Percentiles rank a stretch among this genome's conserved stretches.
Evolutionary conservation across 2,888 invertebrate genomes (phyloP).

Genomic region (Brenthis daphne): DNA sequence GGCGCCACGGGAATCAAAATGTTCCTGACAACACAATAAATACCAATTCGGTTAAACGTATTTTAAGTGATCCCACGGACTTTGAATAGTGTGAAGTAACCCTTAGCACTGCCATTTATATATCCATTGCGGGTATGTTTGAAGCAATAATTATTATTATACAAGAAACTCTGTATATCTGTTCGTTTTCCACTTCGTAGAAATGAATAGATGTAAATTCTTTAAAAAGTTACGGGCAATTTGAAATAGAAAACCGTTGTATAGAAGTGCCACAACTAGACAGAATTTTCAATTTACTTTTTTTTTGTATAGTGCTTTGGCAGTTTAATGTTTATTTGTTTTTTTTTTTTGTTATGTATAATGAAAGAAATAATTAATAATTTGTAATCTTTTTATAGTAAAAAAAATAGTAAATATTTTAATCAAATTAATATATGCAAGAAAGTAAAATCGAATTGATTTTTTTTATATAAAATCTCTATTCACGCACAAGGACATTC

Average conservation of each 20-base stretch:
- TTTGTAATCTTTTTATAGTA: neutral
- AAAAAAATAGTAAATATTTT: neutral
- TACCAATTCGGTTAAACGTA: no score
- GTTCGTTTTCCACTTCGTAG: constrained; percentile 6
- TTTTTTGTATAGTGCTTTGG: no score
- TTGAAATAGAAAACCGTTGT: constrained; percentile 12
- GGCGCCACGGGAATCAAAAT: no score
- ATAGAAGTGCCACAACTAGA: neutral
- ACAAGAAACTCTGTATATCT: constrained; percentile 11
- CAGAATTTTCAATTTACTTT: no score
- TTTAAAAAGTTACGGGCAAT: neutral
- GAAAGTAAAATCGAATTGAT: neutral
- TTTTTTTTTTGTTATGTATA: neutral
- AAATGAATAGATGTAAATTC: neutral
- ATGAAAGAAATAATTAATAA: neutral
- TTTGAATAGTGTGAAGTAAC: constrained; percentile 6
- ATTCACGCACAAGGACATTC: neutral
- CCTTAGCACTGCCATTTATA: constrained; percentile 35
- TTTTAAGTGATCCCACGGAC: neutral
- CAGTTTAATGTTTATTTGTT: no score
- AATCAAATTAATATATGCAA: no score
- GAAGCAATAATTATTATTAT: constrained; percentile 42
- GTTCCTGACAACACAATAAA: no score
- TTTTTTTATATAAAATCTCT: neutral
- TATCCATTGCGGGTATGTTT: constrained; percentile 29